These are phyloP conservation scores for Sinocyclocheilus rhinocerous DNA, from an alignment of 2,113 vertebrate species.

Conservation along the genomic window DNA sequence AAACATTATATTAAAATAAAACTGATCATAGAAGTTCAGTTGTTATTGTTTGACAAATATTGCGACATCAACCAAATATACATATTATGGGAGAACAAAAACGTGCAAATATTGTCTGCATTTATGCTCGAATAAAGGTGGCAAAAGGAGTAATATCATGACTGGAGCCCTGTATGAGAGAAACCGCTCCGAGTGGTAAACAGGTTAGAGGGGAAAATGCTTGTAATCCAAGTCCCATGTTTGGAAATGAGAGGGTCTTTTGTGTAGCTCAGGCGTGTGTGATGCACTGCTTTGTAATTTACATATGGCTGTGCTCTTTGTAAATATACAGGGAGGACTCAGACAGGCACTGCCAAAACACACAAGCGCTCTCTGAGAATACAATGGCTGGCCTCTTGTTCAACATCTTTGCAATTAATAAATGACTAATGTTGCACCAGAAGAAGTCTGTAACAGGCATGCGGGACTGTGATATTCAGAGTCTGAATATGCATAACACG, in stretches of 20 bases:
- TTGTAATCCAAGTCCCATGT: constrained; percentile 51
- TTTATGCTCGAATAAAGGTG: neutral
- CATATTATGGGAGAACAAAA: neutral
- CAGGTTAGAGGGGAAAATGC: constrained; percentile 34
- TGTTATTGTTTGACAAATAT: neutral
- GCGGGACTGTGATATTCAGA: constrained; percentile 22
- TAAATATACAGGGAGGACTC: constrained; percentile 54
- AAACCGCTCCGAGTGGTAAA: neutral
- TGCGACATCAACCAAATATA: neutral
- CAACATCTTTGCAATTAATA: constrained; percentile 59
- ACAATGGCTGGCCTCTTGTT: constrained; percentile 48
- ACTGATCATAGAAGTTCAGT: neutral
- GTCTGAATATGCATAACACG: constrained; percentile 30
- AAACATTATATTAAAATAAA: neutral
- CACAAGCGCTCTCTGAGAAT: constrained; percentile 9
- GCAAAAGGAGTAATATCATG: neutral
- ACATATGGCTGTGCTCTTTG: constrained; percentile 39
- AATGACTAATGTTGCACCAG: constrained; percentile 53
- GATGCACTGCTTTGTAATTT: constrained; percentile 31
- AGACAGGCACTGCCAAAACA: constrained; percentile 44
- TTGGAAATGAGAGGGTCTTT: constrained; percentile 49
- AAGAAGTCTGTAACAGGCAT: constrained; percentile 19
- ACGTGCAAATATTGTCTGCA: neutral
- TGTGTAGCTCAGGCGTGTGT: constrained; percentile 28
- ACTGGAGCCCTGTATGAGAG: constrained; percentile 1